phyloP scores from a whole-genome alignment of 92 coral and sea anemone species.

The Galaxea fascicularis region DNA sequence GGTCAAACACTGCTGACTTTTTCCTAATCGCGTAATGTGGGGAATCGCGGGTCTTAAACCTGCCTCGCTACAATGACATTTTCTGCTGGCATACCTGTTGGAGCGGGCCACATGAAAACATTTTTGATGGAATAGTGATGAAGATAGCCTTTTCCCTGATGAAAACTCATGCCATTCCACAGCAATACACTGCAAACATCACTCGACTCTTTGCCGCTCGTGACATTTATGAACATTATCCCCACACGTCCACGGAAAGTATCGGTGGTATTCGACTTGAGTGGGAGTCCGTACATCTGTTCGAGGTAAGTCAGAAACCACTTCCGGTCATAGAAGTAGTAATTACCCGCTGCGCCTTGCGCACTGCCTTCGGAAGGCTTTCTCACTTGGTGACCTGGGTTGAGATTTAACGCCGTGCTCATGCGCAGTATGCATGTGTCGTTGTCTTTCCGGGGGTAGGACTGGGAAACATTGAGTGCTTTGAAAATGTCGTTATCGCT shows the following conservation, averaged over 20 bases:
- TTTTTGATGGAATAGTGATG: constrained; percentile 56
- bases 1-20: no score
- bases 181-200: constrained; percentile 70
- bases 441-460: constrained; percentile 10
- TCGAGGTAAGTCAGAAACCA: constrained; percentile 21
- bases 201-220: constrained; percentile 10
- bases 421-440: constrained; percentile 83
- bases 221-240: constrained; percentile 69
- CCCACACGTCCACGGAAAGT: constrained; percentile 63
- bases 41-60: no score
- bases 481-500: constrained; percentile 47
- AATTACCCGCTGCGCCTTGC: not conserved
- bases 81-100: constrained; percentile 63
- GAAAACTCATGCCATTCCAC: constrained; percentile 82
- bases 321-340: constrained; percentile 28
- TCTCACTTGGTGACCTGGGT: constrained; percentile 31
- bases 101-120: constrained; percentile 82
- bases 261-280: constrained; percentile 11
- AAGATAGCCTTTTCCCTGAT: constrained; percentile 69
- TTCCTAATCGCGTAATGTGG: no score
- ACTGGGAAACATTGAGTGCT: constrained; percentile 27
- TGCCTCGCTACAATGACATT: no score
- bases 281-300: constrained; percentile 19
- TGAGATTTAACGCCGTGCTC: constrained; percentile 76
- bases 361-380: not conserved